Percentiles rank a stretch among this genome's conserved stretches.
phyloP scores from a whole-genome alignment of 2,797 vertebrate species.

The Syngnathus acus region DNA sequence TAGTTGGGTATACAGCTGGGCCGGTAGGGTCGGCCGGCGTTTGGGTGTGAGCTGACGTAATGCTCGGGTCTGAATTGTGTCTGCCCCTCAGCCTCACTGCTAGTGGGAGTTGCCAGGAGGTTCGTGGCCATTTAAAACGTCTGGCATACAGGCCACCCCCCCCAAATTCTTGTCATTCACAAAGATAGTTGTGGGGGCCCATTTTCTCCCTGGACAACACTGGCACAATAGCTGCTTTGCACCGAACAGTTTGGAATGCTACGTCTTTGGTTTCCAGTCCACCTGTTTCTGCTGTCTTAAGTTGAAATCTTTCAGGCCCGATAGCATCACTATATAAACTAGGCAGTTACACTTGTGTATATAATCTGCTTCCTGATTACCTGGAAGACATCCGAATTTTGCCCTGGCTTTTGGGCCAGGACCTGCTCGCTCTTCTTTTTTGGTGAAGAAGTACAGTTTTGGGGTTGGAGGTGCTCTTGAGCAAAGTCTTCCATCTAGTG shows the following conservation, averaged over 20 bases:
- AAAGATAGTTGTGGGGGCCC: not conserved
- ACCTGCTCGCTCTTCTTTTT: too few species aligned
- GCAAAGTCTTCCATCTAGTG: too few species aligned
- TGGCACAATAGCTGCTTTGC: not conserved
- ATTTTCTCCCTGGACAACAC: not conserved
- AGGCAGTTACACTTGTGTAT: too few species aligned
- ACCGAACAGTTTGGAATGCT: not conserved
- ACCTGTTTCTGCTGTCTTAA: not conserved
- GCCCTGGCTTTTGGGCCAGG: too few species aligned
- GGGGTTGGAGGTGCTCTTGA: too few species aligned
- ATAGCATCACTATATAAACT: too few species aligned
- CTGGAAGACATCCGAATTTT: too few species aligned
- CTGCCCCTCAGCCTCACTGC: slow-evolving; percentile 22
- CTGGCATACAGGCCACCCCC: slow-evolving; percentile 5
- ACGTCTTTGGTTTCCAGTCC: not conserved
- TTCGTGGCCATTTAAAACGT: slow-evolving; percentile 36
- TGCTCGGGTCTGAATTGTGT: slow-evolving; percentile 34
- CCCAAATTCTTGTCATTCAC: not conserved
- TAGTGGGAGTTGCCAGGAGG: slow-evolving; percentile 21
- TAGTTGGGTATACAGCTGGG: slow-evolving; percentile 25
- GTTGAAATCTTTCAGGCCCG: too few species aligned
- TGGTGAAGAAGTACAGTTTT: too few species aligned
- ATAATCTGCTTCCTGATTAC: too few species aligned
- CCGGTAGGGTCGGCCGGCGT: slow-evolving; percentile 25
- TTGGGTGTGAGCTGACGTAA: slow-evolving; percentile 54